Conservation (phyloP, 2,888 invertebrate species). For the Branchellion lobata region DNA sequence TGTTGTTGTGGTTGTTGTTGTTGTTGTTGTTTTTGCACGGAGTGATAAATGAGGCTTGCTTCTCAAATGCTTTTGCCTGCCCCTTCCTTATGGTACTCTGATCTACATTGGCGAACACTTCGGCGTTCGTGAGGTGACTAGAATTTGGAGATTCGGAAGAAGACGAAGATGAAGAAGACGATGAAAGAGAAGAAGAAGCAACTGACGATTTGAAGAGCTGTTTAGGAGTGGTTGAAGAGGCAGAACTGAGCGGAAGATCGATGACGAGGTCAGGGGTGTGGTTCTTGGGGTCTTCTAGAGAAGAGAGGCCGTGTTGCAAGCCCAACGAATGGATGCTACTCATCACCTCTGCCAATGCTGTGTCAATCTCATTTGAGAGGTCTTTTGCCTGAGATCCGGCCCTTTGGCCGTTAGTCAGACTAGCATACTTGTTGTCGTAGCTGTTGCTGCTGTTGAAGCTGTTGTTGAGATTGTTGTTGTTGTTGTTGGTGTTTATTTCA, state of each 20-base stretch:
- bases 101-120: conserved; percentile 76
- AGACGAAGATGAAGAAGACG: conserved; percentile 46
- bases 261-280: conserved; percentile 61
- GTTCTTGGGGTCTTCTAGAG: conserved; percentile 42
- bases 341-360: conserved; percentile 62
- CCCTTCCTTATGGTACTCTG: conserved; percentile 76
- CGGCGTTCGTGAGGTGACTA: conserved; percentile 68
- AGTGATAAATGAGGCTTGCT: conserved; percentile 17
- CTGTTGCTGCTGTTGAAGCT: neutral
- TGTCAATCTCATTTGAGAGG: conserved; percentile 58
- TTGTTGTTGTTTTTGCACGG: neutral
- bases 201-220: neutral
- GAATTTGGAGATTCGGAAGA: conserved; percentile 47
- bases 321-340: conserved; percentile 60
- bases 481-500: neutral
- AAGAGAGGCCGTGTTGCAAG: conserved; percentile 55
- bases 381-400: conserved; percentile 52
- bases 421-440: neutral
- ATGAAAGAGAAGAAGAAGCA: neutral
- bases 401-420: neutral
- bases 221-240: neutral
- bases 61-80: conserved; percentile 24
- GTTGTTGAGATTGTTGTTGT: neutral
- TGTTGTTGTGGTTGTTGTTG: neutral
- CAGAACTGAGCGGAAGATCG: conserved; percentile 56